Conservation (phyloP, 2,888 invertebrate genomes). For the Lottia scabra region DNA sequence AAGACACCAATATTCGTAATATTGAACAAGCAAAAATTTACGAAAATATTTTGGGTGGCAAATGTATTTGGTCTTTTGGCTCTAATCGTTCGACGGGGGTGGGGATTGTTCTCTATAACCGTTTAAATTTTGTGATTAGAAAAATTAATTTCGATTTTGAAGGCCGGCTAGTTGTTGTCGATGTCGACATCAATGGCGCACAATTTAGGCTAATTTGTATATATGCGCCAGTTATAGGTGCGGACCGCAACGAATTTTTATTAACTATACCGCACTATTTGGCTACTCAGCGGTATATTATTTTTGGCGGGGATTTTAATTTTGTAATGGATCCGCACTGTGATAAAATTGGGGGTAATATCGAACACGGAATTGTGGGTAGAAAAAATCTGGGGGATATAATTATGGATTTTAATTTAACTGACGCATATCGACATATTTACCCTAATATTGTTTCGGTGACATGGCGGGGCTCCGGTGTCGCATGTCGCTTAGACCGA, state of each 20-base stretch:
- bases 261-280: neutral
- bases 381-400: neutral
- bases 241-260: neutral
- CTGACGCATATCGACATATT: neutral
- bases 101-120: neutral
- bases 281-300: neutral
- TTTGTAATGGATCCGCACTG: neutral
- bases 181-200: neutral
- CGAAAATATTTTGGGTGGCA: neutral
- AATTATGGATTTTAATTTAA: neutral
- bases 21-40: neutral
- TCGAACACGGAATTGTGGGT: neutral
- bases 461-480: neutral
- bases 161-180: neutral
- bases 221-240: neutral
- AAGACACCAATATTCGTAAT: neutral
- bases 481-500: conserved; percentile 1
- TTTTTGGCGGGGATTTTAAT: neutral
- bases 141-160: conserved; percentile 1
- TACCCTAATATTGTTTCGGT: neutral
- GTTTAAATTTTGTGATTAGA: neutral
- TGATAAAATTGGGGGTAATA: neutral
- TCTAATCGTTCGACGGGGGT: neutral
- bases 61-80: conserved; percentile 4
- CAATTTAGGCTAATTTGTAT: neutral